Percentiles rank a stretch among this genome's conserved stretches.
These are phyloP conservation scores for Acromyrmex echinatior DNA, from an alignment of 1,140 invertebrate species.

Conservation along the genomic window DNA sequence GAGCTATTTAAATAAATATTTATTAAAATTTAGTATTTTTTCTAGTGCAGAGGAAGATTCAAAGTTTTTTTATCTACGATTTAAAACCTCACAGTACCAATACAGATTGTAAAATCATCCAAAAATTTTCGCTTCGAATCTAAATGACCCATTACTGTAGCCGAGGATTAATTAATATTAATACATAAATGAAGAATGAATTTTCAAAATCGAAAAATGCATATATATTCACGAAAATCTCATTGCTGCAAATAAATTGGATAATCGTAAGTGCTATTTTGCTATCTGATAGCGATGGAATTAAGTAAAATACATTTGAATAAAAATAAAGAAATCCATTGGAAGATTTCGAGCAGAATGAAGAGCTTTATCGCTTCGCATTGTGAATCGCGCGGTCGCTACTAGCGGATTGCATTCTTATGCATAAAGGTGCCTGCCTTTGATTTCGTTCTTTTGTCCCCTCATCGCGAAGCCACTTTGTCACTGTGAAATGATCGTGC, in stretches of 20 bases:
- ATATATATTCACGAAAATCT: neutral
- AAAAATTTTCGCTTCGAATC: too few relatives aligned
- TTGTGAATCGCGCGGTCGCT: conserved; percentile 60
- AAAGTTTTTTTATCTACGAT: too few relatives aligned
- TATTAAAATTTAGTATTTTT: too few relatives aligned
- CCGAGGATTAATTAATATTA: neutral
- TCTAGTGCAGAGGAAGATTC: too few relatives aligned
- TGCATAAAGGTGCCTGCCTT: conserved; percentile 2
- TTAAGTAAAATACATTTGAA: conserved; percentile 4
- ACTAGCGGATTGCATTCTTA: conserved; percentile 68
- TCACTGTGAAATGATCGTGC: conserved; percentile 70
- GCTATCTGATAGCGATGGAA: neutral
- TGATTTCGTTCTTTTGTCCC: conserved; percentile 65
- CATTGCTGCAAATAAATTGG: neutral
- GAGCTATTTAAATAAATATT: too few relatives aligned
- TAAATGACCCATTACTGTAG: too few relatives aligned
- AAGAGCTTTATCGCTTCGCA: conserved; percentile 50
- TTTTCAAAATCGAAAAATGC: neutral
- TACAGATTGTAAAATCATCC: too few relatives aligned
- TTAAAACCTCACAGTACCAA: too few relatives aligned
- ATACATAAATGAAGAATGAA: neutral
- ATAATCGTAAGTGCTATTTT: neutral
- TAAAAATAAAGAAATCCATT: conserved; percentile 19
- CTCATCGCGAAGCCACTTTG: conserved; percentile 65
- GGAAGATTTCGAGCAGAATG: conserved; percentile 23